Evolutionary conservation across 2,797 vertebrate genomes (phyloP), one percentile per base, ranked within the genome.

Genomic region (Pelochelys cantorii): DNA sequence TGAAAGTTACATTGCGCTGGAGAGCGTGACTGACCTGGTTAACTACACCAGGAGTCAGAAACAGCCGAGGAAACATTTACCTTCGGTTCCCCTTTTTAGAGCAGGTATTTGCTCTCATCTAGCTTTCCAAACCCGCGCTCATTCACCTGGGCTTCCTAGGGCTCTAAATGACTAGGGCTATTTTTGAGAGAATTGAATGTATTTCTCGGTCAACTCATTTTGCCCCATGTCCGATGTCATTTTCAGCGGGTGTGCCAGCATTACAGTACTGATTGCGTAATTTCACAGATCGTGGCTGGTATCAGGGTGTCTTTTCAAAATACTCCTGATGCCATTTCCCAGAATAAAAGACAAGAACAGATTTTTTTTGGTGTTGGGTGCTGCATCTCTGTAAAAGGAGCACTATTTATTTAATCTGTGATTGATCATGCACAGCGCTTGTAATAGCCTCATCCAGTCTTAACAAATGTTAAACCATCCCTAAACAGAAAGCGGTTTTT

Each of bases 381-480:
- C 79, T 86, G 2, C 7, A 52, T 11, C 77, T 54, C 60, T 81
- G 54, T 59, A 71, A 87, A 79, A 91, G 68, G 4, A 93, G 18
- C 23, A 79, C 23, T 93, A 78, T 74, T 92, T 81, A 57, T 86
- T 74, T 7, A 23, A 17, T 54, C 71, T 81, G 83, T 27, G 52
- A 92, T 81, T 88, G 86, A 81, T 37, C 55, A 65, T 74, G 89
- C 81, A 89, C 80, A n/a, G 34, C 31, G 34, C 42, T 57, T 85
- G 52, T 5, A 75, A 54, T 52, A 80, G 53, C 55, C 84, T 85
- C 37, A 87, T 22, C 48, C 42, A 1, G 15, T 54, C 89, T 86
- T 91, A 95, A 93, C 0, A 0, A 97, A 96, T 85, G 59, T 74
- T 93, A 92, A 8, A 59, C 88, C 93, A 90, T 60, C 60, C 86